Base-by-base conservation (phyloP, 2,113 vertebrate genomes). In the Craseonycteris thonglongyai region DNA sequence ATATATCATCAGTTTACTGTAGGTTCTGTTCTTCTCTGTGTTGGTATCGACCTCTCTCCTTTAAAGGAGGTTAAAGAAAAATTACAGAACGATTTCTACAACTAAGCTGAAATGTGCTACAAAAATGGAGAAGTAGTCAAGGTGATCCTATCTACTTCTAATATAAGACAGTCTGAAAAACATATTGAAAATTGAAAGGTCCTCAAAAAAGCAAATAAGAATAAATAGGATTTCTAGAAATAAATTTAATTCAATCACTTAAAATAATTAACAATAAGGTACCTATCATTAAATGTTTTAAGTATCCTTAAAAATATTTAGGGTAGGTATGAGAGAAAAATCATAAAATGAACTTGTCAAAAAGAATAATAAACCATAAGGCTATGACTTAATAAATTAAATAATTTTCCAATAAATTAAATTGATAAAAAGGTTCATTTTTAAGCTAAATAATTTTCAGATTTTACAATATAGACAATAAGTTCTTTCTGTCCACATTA, bases 401-500 rank as follows among this genome's bases (percentile, higher is more conserved):
- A 69, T 40, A 24, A 51, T 51, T 51, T 71, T 76, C 58, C 66
- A 59, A 42, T 26, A 30, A 66, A 40, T 93, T 84, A 96, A 94
- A 88, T 75, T 96, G 97, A 96, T 85, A 96, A 92, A 35, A 11
- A 78, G 5, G 49, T 81, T 92, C 58, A 84, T 14, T 40, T 88
- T 93, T 78, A 93, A 63, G 84, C 10, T 68, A 97, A 68, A 1
- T 58, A 96, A 16, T 95, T 95, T 91, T 80, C 47, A 78, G 45
- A 87, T 47, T 88, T 74, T 85, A 94, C 16, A 96, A 65, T 66
- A 85, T 66, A 88, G 65, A 61, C 12, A 86, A 10, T 90, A 93
- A 95, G 40, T 89, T 74, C n/a, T 92, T 95, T 91, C 93, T 75
- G 86, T 82, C 90, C 85, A 97, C 97, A 97, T 94, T 95, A 97